phyloP scores from a whole-genome alignment of 2,797 vertebrate genomes.

The Chiloscyllium punctatum region DNA sequence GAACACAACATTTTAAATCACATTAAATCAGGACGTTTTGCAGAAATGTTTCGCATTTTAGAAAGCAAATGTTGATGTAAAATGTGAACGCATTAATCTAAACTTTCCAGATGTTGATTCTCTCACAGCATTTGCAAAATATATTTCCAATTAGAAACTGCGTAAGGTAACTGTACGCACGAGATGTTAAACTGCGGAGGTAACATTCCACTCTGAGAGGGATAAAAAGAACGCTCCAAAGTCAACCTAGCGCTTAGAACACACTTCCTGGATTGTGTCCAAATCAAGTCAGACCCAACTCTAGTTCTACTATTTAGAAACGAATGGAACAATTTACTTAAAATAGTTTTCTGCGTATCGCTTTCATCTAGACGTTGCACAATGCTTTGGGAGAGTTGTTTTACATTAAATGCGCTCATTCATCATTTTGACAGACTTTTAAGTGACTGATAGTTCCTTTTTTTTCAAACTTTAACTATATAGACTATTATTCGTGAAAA shows the following conservation, averaged over 20 bases:
- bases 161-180: neutral
- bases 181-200: neutral
- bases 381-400: too few species aligned
- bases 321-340: neutral
- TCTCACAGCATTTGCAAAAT: neutral
- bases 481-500: constrained; percentile 39
- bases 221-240: neutral
- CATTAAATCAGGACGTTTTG: neutral
- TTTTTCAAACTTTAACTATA: neutral
- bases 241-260: neutral
- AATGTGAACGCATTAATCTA: neutral
- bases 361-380: neutral
- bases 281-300: neutral
- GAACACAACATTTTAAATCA: neutral
- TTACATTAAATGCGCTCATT: too few species aligned
- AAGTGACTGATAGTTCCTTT: neutral
- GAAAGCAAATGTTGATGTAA: neutral
- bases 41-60: neutral
- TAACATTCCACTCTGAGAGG: neutral
- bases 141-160: neutral
- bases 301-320: neutral
- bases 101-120: neutral
- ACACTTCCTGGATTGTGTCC: neutral
- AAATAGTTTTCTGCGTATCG: neutral
- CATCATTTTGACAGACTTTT: neutral